These are phyloP conservation scores for Drosophila picticornis DNA, from an alignment of 2,888 invertebrate genomes.

Conservation along the genomic window DNA sequence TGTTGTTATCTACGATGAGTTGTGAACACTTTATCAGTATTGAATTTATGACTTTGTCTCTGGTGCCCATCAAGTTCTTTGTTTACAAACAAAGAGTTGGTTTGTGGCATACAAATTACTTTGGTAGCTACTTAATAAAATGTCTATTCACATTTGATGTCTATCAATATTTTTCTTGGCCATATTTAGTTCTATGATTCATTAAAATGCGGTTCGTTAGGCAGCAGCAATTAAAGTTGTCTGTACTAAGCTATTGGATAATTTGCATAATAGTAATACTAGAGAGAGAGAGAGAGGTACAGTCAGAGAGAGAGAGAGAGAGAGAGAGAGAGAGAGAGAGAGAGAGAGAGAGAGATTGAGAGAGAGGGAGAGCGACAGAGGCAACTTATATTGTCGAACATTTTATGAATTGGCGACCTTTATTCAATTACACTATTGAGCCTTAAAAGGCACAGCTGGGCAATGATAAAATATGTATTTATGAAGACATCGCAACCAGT, in stretches of 20 bases:
- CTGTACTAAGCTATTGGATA: conserved; percentile 10
- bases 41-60: conserved; percentile 52
- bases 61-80: conserved; percentile 6
- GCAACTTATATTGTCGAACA: conserved; percentile 20
- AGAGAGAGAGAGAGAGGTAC: conserved; percentile 14
- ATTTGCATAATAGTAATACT: conserved; percentile 60
- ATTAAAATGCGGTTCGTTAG: conserved; percentile 35
- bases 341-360: background rate
- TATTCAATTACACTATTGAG: conserved; percentile 54
- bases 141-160: conserved; percentile 33
- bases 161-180: conserved; percentile 32
- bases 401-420: conserved; percentile 53
- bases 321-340: background rate
- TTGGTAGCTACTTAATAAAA: conserved; percentile 6
- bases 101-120: conserved; percentile 27
- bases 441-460: conserved; percentile 44
- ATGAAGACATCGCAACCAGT: conserved; percentile 41
- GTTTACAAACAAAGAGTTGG: conserved; percentile 10
- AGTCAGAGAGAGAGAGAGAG: conserved; percentile 5
- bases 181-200: conserved; percentile 32
- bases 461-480: conserved; percentile 28
- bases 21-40: conserved; percentile 52
- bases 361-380: conserved; percentile 3
- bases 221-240: conserved; percentile 31
- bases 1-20: conserved; percentile 20